Evolutionary conservation across 1,140 invertebrate genomes (phyloP), one percentile per base, ranked within the genome.

Genomic region (Drosophila burlai): DNA sequence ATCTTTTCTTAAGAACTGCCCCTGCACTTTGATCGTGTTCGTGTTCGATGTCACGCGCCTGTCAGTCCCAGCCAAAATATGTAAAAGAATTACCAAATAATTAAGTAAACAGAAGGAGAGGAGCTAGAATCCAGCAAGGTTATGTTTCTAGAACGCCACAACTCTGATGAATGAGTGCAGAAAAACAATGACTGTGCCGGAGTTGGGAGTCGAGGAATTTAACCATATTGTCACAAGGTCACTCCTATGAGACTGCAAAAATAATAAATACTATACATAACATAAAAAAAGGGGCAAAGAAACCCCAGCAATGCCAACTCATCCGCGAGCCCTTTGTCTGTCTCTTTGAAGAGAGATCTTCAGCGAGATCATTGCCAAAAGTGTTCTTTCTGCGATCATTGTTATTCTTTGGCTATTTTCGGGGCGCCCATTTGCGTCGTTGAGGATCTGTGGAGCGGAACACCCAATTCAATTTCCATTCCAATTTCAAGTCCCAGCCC

Each of bases 401-500:
- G 43, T 79, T 78, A 54, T 74, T 75, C 71, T 62, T 52, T 62
- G 40, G 72, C 64, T 62, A 59, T 62, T 65, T 66, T 46, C n/a
- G 58, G 67, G 60, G 34, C 46, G 21, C 34, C 66, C 15, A 31
- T 61, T 69, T 46, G 42, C 43, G 62, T 59, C 72, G 78, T 47
- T 45, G 66, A 59, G 80, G 79, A 62, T 87, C 77, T 83, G 84
- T 89, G 69, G 66, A 83, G 81, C 69, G 84, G 77, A 87, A 89
- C 84, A 72, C 63, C 76, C 71, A 67, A 79, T 61, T 78, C 55
- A 74, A 73, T 69, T 69, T 73, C 73, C 64, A 72, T 83, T 80
- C 76, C 76, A 64, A 68, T 59, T 64, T 26, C 15, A 45, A 21
- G 21, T 61, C 21, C 43, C 38, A 66, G 15, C 16, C 42, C 68